Conservation (phyloP, 2,113 vertebrate species). For the Baryphthengus martii region DNA sequence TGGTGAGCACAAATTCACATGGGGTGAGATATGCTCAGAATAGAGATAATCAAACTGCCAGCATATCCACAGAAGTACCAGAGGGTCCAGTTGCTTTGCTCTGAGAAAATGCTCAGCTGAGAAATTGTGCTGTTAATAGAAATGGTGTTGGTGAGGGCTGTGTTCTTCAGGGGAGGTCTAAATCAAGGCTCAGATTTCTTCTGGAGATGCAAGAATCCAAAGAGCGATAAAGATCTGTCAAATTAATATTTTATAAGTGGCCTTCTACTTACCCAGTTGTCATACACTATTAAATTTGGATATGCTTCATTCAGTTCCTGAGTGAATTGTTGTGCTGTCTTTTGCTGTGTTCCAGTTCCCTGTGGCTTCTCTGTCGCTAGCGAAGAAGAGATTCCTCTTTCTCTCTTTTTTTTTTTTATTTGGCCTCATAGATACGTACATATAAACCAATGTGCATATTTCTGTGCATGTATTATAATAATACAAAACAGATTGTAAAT, state of each 20-base stretch:
- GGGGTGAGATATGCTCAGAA: background rate
- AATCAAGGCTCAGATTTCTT: background rate
- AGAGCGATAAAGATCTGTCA: background rate
- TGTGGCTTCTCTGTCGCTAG: background rate
- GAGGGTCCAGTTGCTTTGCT: background rate
- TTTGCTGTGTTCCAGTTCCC: background rate
- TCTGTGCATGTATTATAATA: background rate
- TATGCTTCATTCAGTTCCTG: background rate
- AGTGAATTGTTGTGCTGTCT: background rate
- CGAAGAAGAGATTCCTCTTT: background rate
- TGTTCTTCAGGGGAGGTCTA: background rate
- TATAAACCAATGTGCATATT: background rate
- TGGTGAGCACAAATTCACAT: background rate
- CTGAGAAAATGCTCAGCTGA: background rate
- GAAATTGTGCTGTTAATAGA: background rate
- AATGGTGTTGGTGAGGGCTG: background rate
- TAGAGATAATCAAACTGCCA: background rate
- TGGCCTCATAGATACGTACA: background rate
- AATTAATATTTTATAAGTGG: background rate
- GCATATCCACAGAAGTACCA: fast-evolving
- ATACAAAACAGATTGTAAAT: background rate
- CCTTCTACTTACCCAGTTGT: background rate
- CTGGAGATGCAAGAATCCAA: background rate
- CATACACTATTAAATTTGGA: background rate
- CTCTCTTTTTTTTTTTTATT: background rate